phyloP scores from a whole-genome alignment of 2,888 invertebrate genomes.

The Macaria notata region DNA sequence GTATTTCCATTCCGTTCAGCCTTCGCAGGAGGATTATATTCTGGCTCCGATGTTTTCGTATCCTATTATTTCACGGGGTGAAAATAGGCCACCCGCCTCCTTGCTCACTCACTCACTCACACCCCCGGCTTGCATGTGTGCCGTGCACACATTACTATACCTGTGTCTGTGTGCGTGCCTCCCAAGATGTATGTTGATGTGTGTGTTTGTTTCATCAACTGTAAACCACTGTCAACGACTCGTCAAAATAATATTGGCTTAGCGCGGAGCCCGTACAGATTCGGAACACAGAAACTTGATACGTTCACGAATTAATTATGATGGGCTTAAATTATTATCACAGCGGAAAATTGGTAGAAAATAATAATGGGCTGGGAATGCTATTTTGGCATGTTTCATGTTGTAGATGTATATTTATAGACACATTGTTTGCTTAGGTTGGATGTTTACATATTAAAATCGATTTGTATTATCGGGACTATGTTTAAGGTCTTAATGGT shows the following conservation, averaged over 20 bases:
- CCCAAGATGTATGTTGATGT: conserved; percentile 45
- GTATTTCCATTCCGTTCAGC: conserved; percentile 77
- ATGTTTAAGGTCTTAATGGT: no score
- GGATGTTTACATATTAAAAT: no score
- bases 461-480: no score
- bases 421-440: no score
- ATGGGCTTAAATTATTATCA: conserved; percentile 33
- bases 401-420: neutral
- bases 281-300: conserved; percentile 66
- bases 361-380: conserved; percentile 20
- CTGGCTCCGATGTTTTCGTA: conserved; percentile 81
- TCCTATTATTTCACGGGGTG: conserved; percentile 82
- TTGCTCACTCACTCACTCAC: conserved; percentile 61
- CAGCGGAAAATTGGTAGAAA: conserved; percentile 28
- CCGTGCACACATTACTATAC: conserved; percentile 37
- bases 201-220: conserved; percentile 74
- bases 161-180: conserved; percentile 48
- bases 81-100: conserved; percentile 79
- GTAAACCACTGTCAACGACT: conserved; percentile 81
- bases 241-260: conserved; percentile 81
- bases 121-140: conserved; percentile 46
- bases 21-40: conserved; percentile 80
- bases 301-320: conserved; percentile 66
- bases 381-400: conserved; percentile 9
- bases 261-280: conserved; percentile 63